Conservation (phyloP, 2,113 vertebrate genomes). For the Diphyllodes magnificus region DNA sequence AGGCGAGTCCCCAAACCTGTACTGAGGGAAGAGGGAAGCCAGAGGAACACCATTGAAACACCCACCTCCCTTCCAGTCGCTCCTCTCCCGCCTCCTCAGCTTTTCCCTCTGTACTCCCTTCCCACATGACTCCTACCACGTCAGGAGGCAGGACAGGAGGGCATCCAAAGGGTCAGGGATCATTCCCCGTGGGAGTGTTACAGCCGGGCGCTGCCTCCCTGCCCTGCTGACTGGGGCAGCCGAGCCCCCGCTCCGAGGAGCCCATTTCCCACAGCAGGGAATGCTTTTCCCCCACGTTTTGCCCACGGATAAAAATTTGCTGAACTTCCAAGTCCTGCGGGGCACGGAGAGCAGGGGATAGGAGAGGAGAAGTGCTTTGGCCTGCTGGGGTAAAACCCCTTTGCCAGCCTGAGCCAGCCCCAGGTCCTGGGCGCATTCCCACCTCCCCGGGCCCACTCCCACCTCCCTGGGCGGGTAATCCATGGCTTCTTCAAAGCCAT, state of each 20-base stretch:
- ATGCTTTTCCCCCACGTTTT: accelerated
- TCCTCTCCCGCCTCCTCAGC: background rate
- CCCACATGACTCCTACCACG: accelerated
- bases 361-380: background rate
- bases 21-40: background rate
- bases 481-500: background rate
- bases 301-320: background rate
- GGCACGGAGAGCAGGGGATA: accelerated
- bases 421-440: background rate
- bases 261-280: background rate
- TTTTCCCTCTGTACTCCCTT: background rate
- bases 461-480: accelerated
- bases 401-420: background rate
- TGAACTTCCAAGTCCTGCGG: background rate
- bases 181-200: background rate
- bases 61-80: accelerated
- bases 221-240: background rate
- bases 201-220: accelerated
- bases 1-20: background rate
- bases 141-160: background rate
- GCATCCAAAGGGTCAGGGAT: background rate
- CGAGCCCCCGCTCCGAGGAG: accelerated
- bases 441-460: background rate
- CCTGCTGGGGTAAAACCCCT: background rate
- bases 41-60: background rate